Base-by-base conservation (phyloP, 2,113 vertebrate genomes). In the Corythornis madagascariensis region DNA sequence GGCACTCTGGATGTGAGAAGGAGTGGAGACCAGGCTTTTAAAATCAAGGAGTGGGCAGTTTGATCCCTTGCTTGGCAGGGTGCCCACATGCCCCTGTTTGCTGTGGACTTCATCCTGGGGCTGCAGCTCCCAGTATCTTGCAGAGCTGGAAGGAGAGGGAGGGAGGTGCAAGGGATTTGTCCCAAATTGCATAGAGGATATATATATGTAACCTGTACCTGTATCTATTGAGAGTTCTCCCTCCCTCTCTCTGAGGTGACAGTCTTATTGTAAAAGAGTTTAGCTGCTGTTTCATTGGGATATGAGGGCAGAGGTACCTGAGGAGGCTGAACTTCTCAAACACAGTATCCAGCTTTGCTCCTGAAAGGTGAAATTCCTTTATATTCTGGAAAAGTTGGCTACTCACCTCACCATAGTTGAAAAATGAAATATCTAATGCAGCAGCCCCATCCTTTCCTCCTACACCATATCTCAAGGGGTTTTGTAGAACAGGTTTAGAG, bases 81-180 rank as follows among this genome's bases (percentile, higher is more conserved):
- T 56, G 61, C 25, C 0, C 1, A 1, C 0, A 0, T 38, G 78
- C 19, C 38, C 50, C 15, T 5, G 5, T 9, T 20, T 45, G 22
- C 66, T 2, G 0, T 7, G 29, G 21, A 16, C 50, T 73, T 50
- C 1, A 0, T 66, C 67, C 56, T n/a, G 72, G 11, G 31, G 13
- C 76, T 71, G 72, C 61, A 47, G 47, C n/a, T 75, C 48, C 35
- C 1, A 3, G 35, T 1, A 1, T 42, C 5, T 16, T 29, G 31
- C 21, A 53, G 69, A n/a, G 21, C 17, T 55, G 19, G 31, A 42
- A 66, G 22, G 6, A 21, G 48, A 22, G 11, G 25, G 38, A 95
- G 22, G 4, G 9, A 4, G 9, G 9, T 79, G 15, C 25, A 20
- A 63, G 17, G 29, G 22, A 9, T 52, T 79, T 52, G 9, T 25